Evolutionary conservation across 1,140 invertebrate species (phyloP).

Genomic region (Camponotus vicinus): DNA sequence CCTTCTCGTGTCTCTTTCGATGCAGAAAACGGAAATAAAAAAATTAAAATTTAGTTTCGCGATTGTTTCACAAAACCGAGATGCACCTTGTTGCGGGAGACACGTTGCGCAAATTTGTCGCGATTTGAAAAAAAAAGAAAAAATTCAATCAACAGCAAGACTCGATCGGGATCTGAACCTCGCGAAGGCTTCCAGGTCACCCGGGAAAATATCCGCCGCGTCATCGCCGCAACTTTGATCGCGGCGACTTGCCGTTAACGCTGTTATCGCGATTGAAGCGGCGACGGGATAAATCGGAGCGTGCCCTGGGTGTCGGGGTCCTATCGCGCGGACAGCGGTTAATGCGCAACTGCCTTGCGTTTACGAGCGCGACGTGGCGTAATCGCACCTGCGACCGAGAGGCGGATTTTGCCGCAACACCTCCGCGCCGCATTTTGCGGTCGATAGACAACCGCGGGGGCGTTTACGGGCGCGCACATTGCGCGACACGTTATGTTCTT

Average conservation of each 20-base stretch:
- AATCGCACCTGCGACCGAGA: constrained; percentile 60
- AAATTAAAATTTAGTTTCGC: too few species aligned
- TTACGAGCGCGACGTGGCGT: constrained; percentile 59
- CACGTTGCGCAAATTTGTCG: too few species aligned
- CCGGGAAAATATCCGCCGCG: constrained; percentile 43
- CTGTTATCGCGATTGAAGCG: constrained; percentile 49
- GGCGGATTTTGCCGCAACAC: constrained; percentile 47
- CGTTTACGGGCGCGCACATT: constrained; percentile 11
- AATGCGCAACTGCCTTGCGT: constrained; percentile 54
- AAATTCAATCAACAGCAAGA: background rate
- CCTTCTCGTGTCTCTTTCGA: background rate
- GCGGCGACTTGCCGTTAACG: constrained; percentile 38
- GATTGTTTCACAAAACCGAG: too few species aligned
- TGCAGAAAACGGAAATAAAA: background rate
- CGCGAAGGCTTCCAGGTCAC: constrained; percentile 11
- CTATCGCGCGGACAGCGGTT: constrained; percentile 51
- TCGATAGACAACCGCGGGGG: constrained; percentile 50
- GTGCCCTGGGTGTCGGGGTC: background rate
- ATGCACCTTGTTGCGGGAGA: too few species aligned
- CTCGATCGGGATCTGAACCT: too few species aligned
- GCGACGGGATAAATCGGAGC: constrained; percentile 50
- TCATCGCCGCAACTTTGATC: constrained; percentile 22
- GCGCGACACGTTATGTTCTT: background rate
- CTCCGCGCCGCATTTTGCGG: constrained; percentile 8
- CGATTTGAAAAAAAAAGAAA: too few species aligned